These are phyloP conservation scores for Thunnus thynnus DNA, from an alignment of 2,113 vertebrate species.

Conservation along the genomic window DNA sequence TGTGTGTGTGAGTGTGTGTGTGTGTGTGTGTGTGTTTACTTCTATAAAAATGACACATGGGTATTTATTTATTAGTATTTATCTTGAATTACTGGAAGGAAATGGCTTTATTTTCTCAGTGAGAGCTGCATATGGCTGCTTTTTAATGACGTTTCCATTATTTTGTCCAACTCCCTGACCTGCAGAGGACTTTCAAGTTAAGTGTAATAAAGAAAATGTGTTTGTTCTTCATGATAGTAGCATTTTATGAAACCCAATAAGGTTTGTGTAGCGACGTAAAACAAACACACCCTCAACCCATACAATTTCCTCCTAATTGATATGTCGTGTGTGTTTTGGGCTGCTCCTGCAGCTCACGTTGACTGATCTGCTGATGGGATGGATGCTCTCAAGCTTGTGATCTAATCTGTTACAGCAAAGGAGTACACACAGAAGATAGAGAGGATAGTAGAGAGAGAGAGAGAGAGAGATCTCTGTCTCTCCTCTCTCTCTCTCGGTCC, in stretches of 20 bases:
- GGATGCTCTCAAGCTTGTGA: slow-evolving; percentile 64
- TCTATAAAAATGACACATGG: slow-evolving; percentile 6
- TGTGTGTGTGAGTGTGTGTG: slow-evolving; percentile 19
- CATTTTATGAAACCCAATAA: slow-evolving; percentile 10
- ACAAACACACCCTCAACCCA: slow-evolving; percentile 4
- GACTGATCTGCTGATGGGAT: slow-evolving; percentile 71
- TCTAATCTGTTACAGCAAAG: slow-evolving; percentile 65
- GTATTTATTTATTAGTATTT: too few species aligned
- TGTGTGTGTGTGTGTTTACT: not conserved
- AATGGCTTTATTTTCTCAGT: not conserved
- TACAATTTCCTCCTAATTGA: slow-evolving; percentile 55
- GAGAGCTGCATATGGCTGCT: not conserved
- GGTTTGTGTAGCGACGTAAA: not conserved
- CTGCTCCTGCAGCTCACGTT: slow-evolving; percentile 31
- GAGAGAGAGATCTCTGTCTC: slow-evolving; percentile 19
- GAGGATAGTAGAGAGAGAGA: slow-evolving; percentile 12
- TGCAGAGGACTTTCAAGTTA: not conserved
- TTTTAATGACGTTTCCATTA: not conserved
- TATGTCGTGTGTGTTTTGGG: slow-evolving; percentile 39
- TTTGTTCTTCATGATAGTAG: not conserved
- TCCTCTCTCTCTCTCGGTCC: slow-evolving; percentile 32
- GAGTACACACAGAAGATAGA: slow-evolving; percentile 41
- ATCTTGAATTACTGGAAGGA: not conserved
- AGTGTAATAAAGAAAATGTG: not conserved
- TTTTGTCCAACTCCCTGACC: not conserved